Base-by-base conservation (phyloP, 2,888 invertebrate species). In the Polia nebulosa region DNA sequence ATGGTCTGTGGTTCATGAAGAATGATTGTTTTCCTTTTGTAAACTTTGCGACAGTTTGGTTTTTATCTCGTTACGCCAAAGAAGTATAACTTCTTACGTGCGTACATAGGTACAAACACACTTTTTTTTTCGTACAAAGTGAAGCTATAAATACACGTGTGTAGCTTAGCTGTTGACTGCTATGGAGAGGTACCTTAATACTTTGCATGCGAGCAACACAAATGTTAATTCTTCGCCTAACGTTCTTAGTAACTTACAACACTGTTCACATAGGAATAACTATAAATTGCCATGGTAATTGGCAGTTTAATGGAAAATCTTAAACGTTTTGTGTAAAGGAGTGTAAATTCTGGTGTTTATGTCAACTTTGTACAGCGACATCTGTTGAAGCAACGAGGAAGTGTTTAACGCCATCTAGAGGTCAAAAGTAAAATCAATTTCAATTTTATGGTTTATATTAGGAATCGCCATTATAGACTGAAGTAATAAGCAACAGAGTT, bases 241-340 rank as follows among this genome's bases (percentile, higher is more conserved):
- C 76, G 55, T 82, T 80, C 81, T 72, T 53, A 49, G 78, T 70
- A 82, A 70, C 65, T 74, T 79, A 71, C 68, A 65, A 75, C 58
- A 72, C 44, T 53, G 60, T 78, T 78, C 81, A 52, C 81, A 61
- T 72, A 62, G 65, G 82, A 82, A 82, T 76, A 71, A 63, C 66
- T 75, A 71, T 79, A 74, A 59, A 74, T 80, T 76, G 47, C 63
- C 62, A 66, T 57, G 59, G 51, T 72, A 80, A 80, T 79, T 76
- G 71, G 59, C 80, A 64, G 44, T 69, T 25, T 73, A 78, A 69
- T 78, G 64, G 64, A 70, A 78, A 69, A 70, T 70, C 63, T 69
- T 36, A 36, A 36, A 7, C 8, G 15, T 32, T 51, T 59, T 17
- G 13, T 15, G 51, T 49, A n/a, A n/a, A n/a, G n/a, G n/a, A n/a